Conservation (phyloP, 2,797 vertebrate genomes). For the Hyperoplus lanceolatus region DNA sequence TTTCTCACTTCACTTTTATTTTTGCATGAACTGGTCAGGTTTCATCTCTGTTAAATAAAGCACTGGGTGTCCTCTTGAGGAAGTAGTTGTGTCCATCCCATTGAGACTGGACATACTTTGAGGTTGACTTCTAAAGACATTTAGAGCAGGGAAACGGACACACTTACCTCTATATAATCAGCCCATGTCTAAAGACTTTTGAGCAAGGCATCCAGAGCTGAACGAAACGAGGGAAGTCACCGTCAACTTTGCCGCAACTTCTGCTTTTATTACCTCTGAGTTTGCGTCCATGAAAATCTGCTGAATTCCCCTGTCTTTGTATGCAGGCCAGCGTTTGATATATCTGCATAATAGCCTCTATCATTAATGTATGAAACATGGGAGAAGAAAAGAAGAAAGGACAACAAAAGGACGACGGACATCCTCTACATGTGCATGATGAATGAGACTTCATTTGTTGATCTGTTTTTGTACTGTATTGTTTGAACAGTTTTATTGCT, state of each 20-base stretch:
- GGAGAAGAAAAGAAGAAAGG: neutral
- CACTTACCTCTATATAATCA: slow-evolving; percentile 4
- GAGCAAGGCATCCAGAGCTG: slow-evolving; percentile 37
- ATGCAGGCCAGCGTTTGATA: slow-evolving; percentile 34
- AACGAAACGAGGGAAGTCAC: slow-evolving; percentile 56
- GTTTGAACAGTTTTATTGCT: neutral
- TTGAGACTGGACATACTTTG: neutral
- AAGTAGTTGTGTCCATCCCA: slow-evolving; percentile 6
- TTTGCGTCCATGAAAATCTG: slow-evolving; percentile 35
- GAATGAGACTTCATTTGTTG: neutral
- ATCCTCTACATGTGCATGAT: neutral
- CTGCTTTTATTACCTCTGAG: slow-evolving; percentile 70
- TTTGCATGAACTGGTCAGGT: slow-evolving; percentile 7
- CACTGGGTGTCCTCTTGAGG: slow-evolving; percentile 3
- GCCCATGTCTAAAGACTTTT: slow-evolving; percentile 9
- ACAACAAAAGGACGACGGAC: neutral
- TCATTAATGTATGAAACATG: neutral
- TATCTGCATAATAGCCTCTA: slow-evolving; percentile 7
- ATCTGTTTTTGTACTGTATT: neutral
- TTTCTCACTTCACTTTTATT: slow-evolving; percentile 22
- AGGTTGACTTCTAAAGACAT: neutral
- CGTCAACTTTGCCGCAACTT: slow-evolving; percentile 49
- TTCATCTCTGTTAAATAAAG: slow-evolving; percentile 9
- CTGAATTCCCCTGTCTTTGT: slow-evolving; percentile 27
- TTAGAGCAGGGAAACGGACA: neutral